Base-by-base conservation (phyloP, 2,888 invertebrate genomes). In the Catocala sponsa region DNA sequence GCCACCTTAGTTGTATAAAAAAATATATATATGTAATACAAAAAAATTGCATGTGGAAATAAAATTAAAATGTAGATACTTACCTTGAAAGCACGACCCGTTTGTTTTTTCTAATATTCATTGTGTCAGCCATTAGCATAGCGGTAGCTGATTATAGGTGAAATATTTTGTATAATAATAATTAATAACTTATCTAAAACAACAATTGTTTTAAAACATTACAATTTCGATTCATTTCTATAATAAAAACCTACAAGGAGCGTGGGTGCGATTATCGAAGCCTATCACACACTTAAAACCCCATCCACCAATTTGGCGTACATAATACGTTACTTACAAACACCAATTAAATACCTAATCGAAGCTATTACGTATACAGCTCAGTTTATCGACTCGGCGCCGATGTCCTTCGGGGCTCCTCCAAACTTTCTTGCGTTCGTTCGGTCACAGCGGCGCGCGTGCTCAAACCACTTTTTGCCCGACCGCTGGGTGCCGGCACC, bases 391-490 rank as follows among this genome's bases (percentile, higher is more conserved):
- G 77, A 70, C 72, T 72, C 63, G 67, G 63, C 60, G 62, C 67
- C 65, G 63, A 68, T 80, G 90, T 90, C 91, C 91, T 91, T 87
- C 84, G 82, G 71, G 74, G 77, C 86, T 83, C 86, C 88, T 88
- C 87, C 82, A 81, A 88, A 87, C 88, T 91, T 91, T 91, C 90
- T 90, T 91, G 81, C 78, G 73, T 74, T 76, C 76, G 81, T 38
- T 54, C 81, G 82, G 90, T 87, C 88, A 89, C 88, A 72, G 59
- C 55, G 89, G 86, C 81, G 93, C 93, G 91, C 93, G 94, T 94
- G 94, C 93, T 83, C 85, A 56, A 76, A 63, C 54, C 87, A 83
- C 84, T 94, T 94, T 92, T 93, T 93, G 90, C 13, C 82, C 80
- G 78, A 59, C 81, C 80, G 76, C 82, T 84, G 88, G 87, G 88